Evolutionary conservation across 2,113 vertebrate species (phyloP).

Genomic region (Cyprinodon tularosa): DNA sequence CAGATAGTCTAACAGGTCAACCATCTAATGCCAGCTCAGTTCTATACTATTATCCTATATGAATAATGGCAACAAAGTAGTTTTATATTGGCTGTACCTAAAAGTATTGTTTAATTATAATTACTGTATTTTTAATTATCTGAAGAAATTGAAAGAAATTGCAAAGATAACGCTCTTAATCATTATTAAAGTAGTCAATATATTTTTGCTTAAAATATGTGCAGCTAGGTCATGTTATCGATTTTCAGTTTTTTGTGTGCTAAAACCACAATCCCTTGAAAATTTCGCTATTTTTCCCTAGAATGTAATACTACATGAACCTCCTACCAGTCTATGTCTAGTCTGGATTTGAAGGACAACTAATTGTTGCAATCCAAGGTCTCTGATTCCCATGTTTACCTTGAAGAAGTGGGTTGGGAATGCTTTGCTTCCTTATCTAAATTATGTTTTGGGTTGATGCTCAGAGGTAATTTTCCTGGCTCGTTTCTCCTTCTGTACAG

Average conservation of each 20-base stretch:
- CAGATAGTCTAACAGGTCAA: too few relatives aligned
- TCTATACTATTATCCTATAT: background rate
- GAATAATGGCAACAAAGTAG: background rate
- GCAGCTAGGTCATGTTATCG: too few relatives aligned
- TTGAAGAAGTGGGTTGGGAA: background rate
- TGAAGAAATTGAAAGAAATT: too few relatives aligned
- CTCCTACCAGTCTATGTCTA: background rate
- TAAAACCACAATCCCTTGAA: too few relatives aligned
- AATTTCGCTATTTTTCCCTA: too few relatives aligned
- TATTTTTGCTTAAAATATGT: too few relatives aligned
- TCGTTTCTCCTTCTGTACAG: background rate
- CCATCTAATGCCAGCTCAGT: background rate
- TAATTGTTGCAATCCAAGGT: background rate
- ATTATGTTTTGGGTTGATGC: background rate
- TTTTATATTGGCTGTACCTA: background rate
- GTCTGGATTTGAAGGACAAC: background rate
- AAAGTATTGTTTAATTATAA: too few relatives aligned
- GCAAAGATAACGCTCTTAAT: too few relatives aligned
- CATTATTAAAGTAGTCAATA: too few relatives aligned
- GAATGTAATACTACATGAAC: too few relatives aligned
- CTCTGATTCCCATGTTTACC: background rate
- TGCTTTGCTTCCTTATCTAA: background rate
- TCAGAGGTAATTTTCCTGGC: background rate
- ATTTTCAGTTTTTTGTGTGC: too few relatives aligned
- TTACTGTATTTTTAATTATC: too few relatives aligned